phyloP scores from a whole-genome alignment of 2,113 vertebrate species.

The Gallinago media region DNA sequence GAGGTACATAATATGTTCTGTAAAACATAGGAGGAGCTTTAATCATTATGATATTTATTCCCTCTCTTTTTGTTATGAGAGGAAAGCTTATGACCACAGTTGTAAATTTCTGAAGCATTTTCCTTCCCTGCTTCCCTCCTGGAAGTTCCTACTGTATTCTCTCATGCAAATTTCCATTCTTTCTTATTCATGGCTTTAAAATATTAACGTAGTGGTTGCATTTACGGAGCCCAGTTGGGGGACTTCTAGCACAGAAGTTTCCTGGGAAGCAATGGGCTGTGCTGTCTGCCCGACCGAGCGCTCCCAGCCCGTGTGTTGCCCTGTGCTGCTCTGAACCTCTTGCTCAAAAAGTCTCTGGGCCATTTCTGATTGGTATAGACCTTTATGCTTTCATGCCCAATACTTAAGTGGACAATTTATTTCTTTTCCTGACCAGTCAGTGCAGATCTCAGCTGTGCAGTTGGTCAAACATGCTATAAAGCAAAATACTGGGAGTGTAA shows the following conservation, averaged over 20 bases:
- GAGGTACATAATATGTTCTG: not conserved
- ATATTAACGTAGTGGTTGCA: not conserved
- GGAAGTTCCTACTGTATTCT: not conserved
- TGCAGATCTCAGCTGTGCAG: not conserved
- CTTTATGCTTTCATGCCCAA: not conserved
- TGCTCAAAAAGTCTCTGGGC: not conserved
- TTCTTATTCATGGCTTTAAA: not conserved
- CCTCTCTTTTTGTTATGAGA: not conserved
- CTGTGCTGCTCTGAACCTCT: not conserved
- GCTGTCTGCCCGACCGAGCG: accelerated
- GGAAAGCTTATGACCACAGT: not conserved
- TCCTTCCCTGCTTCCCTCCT: not conserved
- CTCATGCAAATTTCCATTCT: not conserved
- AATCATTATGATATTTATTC: not conserved
- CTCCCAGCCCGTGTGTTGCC: not conserved
- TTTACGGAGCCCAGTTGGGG: not conserved
- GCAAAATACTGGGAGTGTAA: not conserved
- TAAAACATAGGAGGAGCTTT: not conserved
- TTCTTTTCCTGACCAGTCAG: not conserved
- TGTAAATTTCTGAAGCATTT: not conserved
- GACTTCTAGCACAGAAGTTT: not conserved
- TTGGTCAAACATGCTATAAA: not conserved
- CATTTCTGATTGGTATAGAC: not conserved
- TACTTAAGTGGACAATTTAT: not conserved
- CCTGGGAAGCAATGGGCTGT: not conserved